Conservation (phyloP, 1,140 invertebrate species). For the Anastatus disparis region DNA sequence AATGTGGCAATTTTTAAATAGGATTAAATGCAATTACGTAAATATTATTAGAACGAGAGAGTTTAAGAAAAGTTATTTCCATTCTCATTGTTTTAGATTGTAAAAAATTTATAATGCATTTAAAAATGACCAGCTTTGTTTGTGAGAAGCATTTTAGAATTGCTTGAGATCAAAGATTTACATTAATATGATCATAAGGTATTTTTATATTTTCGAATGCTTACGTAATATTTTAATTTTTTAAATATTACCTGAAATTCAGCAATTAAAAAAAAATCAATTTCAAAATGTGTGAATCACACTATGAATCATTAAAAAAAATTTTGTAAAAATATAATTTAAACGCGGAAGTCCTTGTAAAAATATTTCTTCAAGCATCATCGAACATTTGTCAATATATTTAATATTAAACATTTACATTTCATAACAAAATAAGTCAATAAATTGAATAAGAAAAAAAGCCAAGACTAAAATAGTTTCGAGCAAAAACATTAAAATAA, state of each 20-base stretch:
- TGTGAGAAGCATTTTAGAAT: too few species aligned
- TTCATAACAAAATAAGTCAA: too few species aligned
- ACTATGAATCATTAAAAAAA: neutral
- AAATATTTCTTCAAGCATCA: neutral
- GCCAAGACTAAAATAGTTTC: too few species aligned
- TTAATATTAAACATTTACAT: too few species aligned
- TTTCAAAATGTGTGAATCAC: neutral
- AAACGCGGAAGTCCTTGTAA: conserved; percentile 5
- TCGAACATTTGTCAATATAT: neutral
- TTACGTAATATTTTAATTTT: neutral
- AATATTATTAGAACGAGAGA: too few species aligned
- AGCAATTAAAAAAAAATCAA: neutral
- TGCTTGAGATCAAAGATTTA: too few species aligned
- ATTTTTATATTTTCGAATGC: too few species aligned
- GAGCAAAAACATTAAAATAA: too few species aligned
- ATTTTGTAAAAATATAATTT: conserved; percentile 8
- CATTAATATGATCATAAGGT: too few species aligned
- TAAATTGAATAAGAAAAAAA: too few species aligned
- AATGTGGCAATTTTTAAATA: neutral
- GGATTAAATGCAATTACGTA: neutral
- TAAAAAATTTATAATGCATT: too few species aligned
- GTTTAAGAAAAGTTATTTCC: neutral
- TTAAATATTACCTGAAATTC: neutral
- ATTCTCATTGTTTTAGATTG: neutral
- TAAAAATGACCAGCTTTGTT: too few species aligned